Evolutionary conservation across 2,113 vertebrate species (phyloP), one percentile per base, ranked within the genome.

Genomic region (Lycaon pictus): DNA sequence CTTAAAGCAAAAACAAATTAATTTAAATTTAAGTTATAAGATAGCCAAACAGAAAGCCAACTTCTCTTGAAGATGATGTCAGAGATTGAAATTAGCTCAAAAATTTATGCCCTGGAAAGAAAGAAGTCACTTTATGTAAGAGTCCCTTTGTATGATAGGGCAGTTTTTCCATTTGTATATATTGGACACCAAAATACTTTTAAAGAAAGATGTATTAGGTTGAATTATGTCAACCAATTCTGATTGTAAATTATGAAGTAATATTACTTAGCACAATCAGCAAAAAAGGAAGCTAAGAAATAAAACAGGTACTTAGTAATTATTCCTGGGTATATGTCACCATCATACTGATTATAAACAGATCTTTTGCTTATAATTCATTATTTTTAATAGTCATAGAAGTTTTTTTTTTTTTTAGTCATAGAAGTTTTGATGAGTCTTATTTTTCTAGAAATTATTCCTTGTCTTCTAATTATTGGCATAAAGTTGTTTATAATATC

Each of bases 391-490:
- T 84, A 89, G 15, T 60, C 69, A 2, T 89, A 37, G 58, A 67
- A 20, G 19, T 60, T 96, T 93, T 88, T 43, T 93, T 88, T 43
- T 88, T 43, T 5, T 43, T 43, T 43, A 43, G 43, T 43, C 43
- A 43, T 43, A 60, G 58, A 67, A 20, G 19, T 60, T 96, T 93
- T 88, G 86, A 37, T 76, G 81, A 71, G 58, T 84, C 27, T 89
- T 76, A 63, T 37, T 72, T 90, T 96, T 93, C 60, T 84, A 27
- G 77, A 67, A 83, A 67, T 88, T 76, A 32, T 72, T 94, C 6
- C 51, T 79, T 29, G 2, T 11, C 32, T 69, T 53, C 29, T 88
- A 88, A 15, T 69, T 88, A 37, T 60, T 88, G 51, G 4, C 55
- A 20, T 69, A 77, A 84, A 77, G 32, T 84, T 67, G 3, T 76